Conservation (phyloP, 2,113 vertebrate species). For the Passer montanus region DNA sequence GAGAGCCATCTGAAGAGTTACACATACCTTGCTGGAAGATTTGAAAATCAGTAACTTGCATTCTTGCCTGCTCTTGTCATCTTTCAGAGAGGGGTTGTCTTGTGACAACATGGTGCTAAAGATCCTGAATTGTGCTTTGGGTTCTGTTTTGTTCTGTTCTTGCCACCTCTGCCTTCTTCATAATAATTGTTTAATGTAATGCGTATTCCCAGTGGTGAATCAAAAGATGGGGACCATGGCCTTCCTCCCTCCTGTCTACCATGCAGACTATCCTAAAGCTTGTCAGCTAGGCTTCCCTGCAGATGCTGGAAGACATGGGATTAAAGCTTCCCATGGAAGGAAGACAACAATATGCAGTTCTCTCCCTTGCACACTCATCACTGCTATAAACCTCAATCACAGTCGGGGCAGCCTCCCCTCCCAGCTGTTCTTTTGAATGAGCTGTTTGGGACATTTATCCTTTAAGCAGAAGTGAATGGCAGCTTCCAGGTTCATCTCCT, state of each 20-base stretch:
- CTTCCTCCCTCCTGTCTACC: neutral
- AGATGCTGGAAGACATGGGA: neutral
- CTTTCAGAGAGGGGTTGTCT: neutral
- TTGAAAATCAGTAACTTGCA: neutral
- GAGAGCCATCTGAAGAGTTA: neutral
- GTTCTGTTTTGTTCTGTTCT: neutral
- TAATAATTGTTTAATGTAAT: neutral
- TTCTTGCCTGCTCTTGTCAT: neutral
- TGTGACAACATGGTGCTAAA: neutral
- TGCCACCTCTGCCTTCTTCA: neutral
- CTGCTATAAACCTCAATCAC: neutral
- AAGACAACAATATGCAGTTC: neutral
- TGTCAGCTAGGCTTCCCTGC: neutral
- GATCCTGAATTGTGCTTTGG: neutral
- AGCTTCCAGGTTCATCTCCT: neutral
- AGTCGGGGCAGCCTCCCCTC: neutral
- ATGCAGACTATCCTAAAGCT: neutral
- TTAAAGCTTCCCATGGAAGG: neutral
- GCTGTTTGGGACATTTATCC: neutral
- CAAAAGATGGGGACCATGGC: neutral
- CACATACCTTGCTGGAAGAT: neutral
- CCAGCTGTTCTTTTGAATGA: neutral
- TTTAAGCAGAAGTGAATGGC: neutral
- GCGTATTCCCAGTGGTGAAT: neutral
- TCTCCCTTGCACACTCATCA: neutral